phyloP scores from a whole-genome alignment of 1,140 invertebrate genomes.

The Drosophila murphyi region DNA sequence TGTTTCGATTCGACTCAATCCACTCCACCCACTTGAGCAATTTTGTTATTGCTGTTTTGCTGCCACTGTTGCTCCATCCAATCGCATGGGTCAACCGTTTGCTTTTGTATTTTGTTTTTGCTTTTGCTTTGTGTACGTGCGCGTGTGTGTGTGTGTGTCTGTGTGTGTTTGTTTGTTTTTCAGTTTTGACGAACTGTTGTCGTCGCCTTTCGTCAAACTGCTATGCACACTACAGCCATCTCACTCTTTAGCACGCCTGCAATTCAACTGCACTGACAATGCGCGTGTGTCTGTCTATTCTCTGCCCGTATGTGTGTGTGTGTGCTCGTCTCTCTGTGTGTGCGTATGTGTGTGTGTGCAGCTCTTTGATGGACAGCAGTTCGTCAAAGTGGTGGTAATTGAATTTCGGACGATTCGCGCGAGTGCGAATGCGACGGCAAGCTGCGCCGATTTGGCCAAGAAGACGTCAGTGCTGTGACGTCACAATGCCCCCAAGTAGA shows the following conservation, averaged over 20 bases:
- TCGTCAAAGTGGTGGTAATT: slow-evolving; percentile 83
- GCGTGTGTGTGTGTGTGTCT: slow-evolving; percentile 29
- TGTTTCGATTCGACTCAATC: slow-evolving; percentile 48
- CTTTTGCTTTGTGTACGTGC: slow-evolving; percentile 20
- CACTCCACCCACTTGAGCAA: slow-evolving; percentile 51
- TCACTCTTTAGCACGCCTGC: slow-evolving; percentile 47
- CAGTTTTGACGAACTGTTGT: slow-evolving; percentile 78
- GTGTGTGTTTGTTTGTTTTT: slow-evolving; percentile 43
- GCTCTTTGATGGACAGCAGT: slow-evolving; percentile 77
- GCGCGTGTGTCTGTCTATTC: background rate
- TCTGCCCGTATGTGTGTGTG: background rate
- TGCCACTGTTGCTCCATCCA: slow-evolving; percentile 47
- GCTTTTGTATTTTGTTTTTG: slow-evolving; percentile 52
- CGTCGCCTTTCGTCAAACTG: slow-evolving; percentile 75
- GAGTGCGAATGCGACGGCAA: slow-evolving; percentile 57
- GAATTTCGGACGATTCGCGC: slow-evolving; percentile 55
- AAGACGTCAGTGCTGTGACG: slow-evolving; percentile 56
- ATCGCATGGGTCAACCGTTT: slow-evolving; percentile 59
- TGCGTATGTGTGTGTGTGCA: slow-evolving; percentile 19
- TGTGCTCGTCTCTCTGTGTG: slow-evolving; percentile 11
- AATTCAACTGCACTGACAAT: slow-evolving; percentile 17
- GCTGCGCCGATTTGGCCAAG: slow-evolving; percentile 57
- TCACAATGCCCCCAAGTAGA: slow-evolving; percentile 29
- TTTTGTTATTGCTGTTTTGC: slow-evolving; percentile 39
- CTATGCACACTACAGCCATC: slow-evolving; percentile 56